Evolutionary conservation across 2,888 invertebrate species (phyloP).

Genomic region (Acanthosepion esculentum): DNA sequence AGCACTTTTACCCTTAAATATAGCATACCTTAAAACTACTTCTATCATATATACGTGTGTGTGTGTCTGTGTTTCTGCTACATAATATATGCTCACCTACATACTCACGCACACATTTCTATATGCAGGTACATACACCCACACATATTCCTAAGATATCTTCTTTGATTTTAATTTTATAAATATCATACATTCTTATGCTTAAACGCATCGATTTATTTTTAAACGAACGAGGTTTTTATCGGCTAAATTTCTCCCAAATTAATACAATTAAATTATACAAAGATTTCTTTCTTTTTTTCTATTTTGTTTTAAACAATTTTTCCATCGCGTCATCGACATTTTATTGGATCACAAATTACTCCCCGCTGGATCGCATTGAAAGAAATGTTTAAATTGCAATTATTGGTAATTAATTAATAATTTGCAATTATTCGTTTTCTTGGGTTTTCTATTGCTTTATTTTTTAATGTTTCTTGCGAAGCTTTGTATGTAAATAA

Average conservation of each 20-base stretch:
- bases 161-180: background rate
- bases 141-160: too few relatives aligned
- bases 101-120: too few relatives aligned
- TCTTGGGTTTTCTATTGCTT: too few relatives aligned
- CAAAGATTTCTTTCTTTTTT: background rate
- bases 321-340: too few relatives aligned
- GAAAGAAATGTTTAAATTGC: background rate
- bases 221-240: background rate
- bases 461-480: background rate
- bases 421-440: background rate
- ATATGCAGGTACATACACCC: too few relatives aligned
- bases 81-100: too few relatives aligned
- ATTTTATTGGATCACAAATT: background rate
- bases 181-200: background rate
- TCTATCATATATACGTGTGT: too few relatives aligned
- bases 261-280: background rate
- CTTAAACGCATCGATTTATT: background rate
- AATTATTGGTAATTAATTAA: conserved; percentile 4
- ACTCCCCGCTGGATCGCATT: background rate
- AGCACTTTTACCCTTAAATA: too few relatives aligned
- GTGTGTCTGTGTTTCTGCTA: too few relatives aligned
- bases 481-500: background rate
- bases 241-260: background rate
- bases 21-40: too few relatives aligned
- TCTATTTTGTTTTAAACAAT: too few relatives aligned